A percentile compares a stretch with the other conserved stretches of the same genome.
phyloP scores from a whole-genome alignment of 2,888 invertebrate genomes.

The Leptothorax acervorum region DNA sequence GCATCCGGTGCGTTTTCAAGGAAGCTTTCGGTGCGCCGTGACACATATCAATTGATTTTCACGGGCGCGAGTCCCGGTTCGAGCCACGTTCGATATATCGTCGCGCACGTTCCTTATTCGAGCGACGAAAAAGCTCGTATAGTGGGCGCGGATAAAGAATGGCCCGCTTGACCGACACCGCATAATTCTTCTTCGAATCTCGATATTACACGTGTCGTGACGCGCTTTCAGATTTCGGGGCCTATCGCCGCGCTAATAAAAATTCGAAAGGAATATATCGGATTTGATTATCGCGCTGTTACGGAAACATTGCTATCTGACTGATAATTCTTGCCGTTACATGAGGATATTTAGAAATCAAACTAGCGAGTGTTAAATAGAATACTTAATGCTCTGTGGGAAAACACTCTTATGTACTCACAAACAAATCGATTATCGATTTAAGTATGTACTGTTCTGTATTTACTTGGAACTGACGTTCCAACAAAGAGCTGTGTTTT shows the following conservation, averaged over 20 bases:
- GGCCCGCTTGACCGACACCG: not conserved
- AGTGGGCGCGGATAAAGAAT: slow-evolving; percentile 10
- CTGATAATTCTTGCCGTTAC: slow-evolving; percentile 4
- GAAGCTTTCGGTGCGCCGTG: slow-evolving; percentile 80
- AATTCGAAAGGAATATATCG: not conserved
- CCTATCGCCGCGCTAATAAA: slow-evolving; percentile 9
- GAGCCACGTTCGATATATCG: slow-evolving; percentile 65
- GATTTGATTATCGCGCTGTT: slow-evolving; percentile 2
- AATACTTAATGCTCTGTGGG: slow-evolving; percentile 19
- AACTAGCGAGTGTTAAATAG: not conserved
- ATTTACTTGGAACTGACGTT: no score
- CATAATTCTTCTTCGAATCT: slow-evolving; percentile 36
- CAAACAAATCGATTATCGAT: no score
- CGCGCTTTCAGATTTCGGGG: slow-evolving; percentile 25
- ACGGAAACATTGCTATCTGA: not conserved
- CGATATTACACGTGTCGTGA: slow-evolving; percentile 35
- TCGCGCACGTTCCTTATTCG: slow-evolving; percentile 30
- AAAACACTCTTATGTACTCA: not conserved
- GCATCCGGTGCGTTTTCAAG: slow-evolving; percentile 84
- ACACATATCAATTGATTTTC: slow-evolving; percentile 84
- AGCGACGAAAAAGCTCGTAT: slow-evolving; percentile 30
- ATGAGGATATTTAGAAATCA: not conserved
- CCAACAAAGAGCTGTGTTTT: no score
- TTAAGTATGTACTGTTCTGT: no score
- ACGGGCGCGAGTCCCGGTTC: slow-evolving; percentile 66